Percentiles rank a stretch among this genome's conserved stretches.
Conservation (phyloP, 2,888 invertebrate genomes). For the Idaea dimidiata region DNA sequence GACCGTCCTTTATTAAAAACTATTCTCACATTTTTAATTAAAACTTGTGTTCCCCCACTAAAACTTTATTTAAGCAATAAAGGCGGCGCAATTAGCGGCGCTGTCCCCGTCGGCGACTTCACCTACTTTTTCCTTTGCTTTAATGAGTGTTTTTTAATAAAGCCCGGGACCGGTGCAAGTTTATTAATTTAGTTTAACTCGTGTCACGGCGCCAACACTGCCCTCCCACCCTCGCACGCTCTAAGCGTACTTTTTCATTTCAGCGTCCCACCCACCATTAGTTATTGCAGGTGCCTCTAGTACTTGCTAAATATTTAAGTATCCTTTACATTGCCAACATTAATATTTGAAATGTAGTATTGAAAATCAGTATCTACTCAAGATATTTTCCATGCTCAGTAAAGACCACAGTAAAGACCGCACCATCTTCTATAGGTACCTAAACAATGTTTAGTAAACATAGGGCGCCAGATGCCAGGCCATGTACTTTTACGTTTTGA, state of each 20-base stretch:
- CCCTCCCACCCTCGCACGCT: constrained; percentile 33
- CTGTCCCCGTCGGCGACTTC: constrained; percentile 80
- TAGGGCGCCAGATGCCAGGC: no score
- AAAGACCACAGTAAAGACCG: no score
- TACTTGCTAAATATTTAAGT: constrained; percentile 20
- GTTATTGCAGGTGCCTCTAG: constrained; percentile 20
- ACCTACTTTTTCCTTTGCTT: constrained; percentile 78
- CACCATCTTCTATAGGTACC: no score
- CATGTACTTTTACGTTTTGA: no score
- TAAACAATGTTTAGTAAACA: no score
- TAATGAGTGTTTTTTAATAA: constrained; percentile 81
- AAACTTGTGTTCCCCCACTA: constrained; percentile 80
- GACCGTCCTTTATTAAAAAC: constrained; percentile 80
- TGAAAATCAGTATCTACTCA: not conserved
- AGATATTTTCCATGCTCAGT: no score
- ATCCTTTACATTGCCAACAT: not conserved
- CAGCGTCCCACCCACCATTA: constrained; percentile 28
- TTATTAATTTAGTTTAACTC: constrained; percentile 80
- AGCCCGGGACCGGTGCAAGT: constrained; percentile 75
- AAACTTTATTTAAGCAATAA: constrained; percentile 82
- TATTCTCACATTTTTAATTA: constrained; percentile 82
- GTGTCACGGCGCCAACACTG: constrained; percentile 58
- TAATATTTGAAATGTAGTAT: not conserved
- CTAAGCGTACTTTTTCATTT: constrained; percentile 61
- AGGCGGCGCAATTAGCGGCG: constrained; percentile 79